Conservation (phyloP, 2,113 vertebrate genomes). For the Xenopus tropicalis region DNA sequence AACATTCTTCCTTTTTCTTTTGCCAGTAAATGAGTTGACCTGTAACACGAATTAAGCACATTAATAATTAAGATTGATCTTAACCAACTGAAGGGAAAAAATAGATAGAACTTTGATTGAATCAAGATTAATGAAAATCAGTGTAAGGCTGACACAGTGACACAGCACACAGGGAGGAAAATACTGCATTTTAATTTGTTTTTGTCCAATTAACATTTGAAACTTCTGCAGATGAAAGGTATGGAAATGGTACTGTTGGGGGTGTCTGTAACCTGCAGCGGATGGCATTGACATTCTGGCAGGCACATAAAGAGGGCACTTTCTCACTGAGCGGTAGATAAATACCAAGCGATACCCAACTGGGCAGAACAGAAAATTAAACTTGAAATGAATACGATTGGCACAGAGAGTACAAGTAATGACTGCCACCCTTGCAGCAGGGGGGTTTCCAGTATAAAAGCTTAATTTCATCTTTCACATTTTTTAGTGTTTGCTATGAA, state of each 20-base stretch:
- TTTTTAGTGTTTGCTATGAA: too few relatives aligned
- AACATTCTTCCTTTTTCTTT: too few relatives aligned
- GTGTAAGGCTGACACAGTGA: conserved; percentile 24
- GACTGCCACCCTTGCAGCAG: not conserved
- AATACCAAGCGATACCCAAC: conserved; percentile 32
- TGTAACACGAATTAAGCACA: not conserved
- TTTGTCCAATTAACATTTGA: conserved; percentile 40
- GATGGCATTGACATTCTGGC: conserved; percentile 31
- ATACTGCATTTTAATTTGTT: conserved; percentile 28
- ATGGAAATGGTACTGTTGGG: conserved; percentile 39
- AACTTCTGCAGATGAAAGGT: conserved; percentile 36
- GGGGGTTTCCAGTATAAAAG: not conserved
- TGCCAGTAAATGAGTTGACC: too few relatives aligned
- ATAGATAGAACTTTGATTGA: conserved; percentile 7
- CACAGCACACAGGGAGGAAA: conserved; percentile 21
- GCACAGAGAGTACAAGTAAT: not conserved
- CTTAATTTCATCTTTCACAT: too few relatives aligned
- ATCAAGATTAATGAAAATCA: conserved; percentile 26
- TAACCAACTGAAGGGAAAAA: not conserved
- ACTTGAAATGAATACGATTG: not conserved
- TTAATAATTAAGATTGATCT: not conserved
- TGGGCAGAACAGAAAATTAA: conserved; percentile 17
- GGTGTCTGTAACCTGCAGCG: conserved; percentile 30
- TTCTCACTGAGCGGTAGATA: conserved; percentile 17
- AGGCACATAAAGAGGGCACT: conserved; percentile 21